Base-by-base conservation (phyloP, 2,797 vertebrate species). In the Lacerta bilineata region DNA sequence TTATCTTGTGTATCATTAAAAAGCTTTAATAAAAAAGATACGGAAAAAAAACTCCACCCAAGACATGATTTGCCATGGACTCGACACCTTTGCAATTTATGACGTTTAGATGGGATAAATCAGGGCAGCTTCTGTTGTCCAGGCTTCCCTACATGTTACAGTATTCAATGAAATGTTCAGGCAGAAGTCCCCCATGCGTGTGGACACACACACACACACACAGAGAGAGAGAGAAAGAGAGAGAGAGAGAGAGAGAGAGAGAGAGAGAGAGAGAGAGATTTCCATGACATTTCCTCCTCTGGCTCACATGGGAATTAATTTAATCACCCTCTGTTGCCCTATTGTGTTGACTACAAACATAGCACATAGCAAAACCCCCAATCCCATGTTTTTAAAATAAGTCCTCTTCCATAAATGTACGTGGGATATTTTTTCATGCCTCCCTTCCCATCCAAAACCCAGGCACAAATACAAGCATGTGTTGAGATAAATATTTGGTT, bases 401-500 rank as follows among this genome's bases (percentile, higher is more conserved):
- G 10, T 71, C 29, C 29, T 25, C 15, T 68, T 68, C 39, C 80
- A 39, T 41, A 89, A 84, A 66, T 5, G 18, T 36, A 43, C 76
- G 55, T 85, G 8, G 17, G 11, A 36, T 69, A 41, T 33, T 55
- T 13, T 13, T 25, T 18, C 36, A 2, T 7, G 11, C 39, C 68
- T 79, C 87, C 36, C 13, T 93, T 93, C 88, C 80, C n/a, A 90
- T 89, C 74, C 78, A 75, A 90, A 90, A 23, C 5, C 39, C 85
- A 91, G 76, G 3, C 18, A 90, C 80, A 90, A 46, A 90, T 55
- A 81, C 36, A 91, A 92, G 84, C 80, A 10, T n/a, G 86, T 77
- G 79, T 20, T 90, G 80, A 88, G 68, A 84, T 83, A 92, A 95
- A 91, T 92, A 93, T 91, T 91, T 93, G 91, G 77, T 91, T 92